Base-by-base conservation (phyloP, 2,888 invertebrate genomes). In the Stenchaetothrips biformis region DNA sequence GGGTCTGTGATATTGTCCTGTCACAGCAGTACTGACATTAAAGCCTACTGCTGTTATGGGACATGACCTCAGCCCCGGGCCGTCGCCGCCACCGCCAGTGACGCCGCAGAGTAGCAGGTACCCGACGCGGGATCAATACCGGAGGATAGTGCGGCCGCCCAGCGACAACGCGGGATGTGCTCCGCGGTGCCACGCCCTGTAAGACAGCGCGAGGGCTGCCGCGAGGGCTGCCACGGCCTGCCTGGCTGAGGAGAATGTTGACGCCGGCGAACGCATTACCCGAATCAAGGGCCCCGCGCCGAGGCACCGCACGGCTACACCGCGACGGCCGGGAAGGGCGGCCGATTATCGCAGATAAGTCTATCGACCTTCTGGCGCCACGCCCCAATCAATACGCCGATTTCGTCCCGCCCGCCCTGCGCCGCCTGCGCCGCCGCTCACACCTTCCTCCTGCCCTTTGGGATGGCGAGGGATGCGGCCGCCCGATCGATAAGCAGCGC, bases 1-100 rank as follows among this genome's bases (percentile, higher is more conserved):
- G 88, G 88, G 90, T 91, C 92, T 90, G 91, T 93, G 91, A 95
- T 95, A 95, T 96, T 96, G 95, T 96, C 95, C 95, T 95, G 95
- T 95, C 95, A 95, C 95, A 95, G 95, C 95, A 95, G 95, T 95
- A 95, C 92, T 92, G 87, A 88, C 89, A 88, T 86, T 87, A 84
- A 88, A 88, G 89, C 86, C 90, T 95, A 95, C 95, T 95, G 95
- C 94, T 95, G 94, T 92, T 91, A 90, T 94, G 91, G 94, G 95
- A 95, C 95, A 95, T 94, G 91, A 11, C 67, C 67, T 74, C 67
- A 74, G 67, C 67, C 67, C 67, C 67, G 67, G 67, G 67, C 25
- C 59, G 16, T 13, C 59, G 59, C 67, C 67, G 21, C 7, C 67
- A 7, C 25, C 67, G 25, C 37, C 37, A 37, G 37, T 4, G 37